Conservation (phyloP, 2,797 vertebrate species). For the Sebastiscus albofasciatus region DNA sequence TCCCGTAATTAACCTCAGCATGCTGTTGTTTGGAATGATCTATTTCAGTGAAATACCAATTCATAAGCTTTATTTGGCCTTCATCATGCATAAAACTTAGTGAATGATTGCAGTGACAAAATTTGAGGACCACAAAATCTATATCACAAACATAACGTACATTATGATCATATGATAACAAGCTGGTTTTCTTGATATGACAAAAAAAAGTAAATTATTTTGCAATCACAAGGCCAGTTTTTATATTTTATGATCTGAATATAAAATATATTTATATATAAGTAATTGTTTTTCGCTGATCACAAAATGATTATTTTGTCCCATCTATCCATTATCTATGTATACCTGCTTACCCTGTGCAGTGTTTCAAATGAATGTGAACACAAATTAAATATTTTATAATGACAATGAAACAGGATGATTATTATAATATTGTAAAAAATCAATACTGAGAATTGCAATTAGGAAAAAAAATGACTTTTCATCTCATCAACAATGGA, state of each 20-base stretch:
- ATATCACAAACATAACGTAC: no score
- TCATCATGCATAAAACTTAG: neutral
- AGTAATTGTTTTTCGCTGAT: neutral
- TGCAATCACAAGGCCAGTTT: neutral
- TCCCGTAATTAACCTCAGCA: neutral
- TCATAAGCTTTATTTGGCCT: neutral
- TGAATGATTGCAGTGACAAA: neutral
- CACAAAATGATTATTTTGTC: neutral
- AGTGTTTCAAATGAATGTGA: neutral
- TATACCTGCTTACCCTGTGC: neutral
- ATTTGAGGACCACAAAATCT: neutral
- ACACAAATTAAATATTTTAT: neutral
- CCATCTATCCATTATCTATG: neutral
- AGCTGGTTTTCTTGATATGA: neutral
- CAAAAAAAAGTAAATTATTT: neutral
- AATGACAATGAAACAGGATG: neutral
- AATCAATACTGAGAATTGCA: neutral
- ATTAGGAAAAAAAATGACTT: no score
- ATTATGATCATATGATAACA: neutral
- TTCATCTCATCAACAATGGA: no score
- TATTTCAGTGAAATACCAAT: neutral
- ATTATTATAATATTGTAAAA: neutral
- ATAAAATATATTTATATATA: neutral
- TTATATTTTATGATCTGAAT: neutral
- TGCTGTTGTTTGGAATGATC: neutral